Evolutionary conservation across 2,113 vertebrate genomes (phyloP), one percentile per base, ranked within the genome.

Genomic region (Lonchura striata): DNA sequence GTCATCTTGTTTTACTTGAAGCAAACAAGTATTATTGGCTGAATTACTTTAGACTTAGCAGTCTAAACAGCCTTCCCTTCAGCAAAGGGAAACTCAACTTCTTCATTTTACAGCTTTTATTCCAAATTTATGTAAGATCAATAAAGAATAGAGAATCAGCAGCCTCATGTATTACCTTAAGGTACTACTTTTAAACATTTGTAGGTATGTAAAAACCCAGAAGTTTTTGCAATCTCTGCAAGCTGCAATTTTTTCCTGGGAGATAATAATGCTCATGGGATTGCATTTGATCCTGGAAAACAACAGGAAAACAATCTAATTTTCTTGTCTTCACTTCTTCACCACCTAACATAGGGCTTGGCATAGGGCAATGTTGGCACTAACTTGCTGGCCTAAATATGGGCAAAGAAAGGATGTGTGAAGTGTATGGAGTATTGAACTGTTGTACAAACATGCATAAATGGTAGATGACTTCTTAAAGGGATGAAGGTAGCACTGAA

Each of bases 161-260:
- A 35, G 24, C 19, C 21, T 87, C 7, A 20, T 31, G 21, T 47
- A 44, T 37, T 78, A 44, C 25, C 18, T 56, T 28, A 30, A 57
- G 7, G 11, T 60, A 8, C 12, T 59, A 6, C 7, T 24, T 85
- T 61, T 60, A 60, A 60, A 57, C 13, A 4, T 82, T 44, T 66
- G 4, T 31, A 42, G 5, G 4, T 49, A 22, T 49, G 28, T 69
- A 39, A 80, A 75, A 69, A 10, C 0, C 0, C 9, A 17, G 21
- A 69, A 50, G 3, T 63, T 81, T 81, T 74, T 59, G 11, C n/a
- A 56, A 16, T 59, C 20, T 69, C 54, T 90, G 49, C 10, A 47
- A 86, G 74, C 15, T 82, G 30, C 16, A 19, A 2, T 61, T 92
- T 47, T 64, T 41, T 4, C 2, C 27, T 10, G 44, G 17, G 27